Percentiles rank a stretch among this genome's conserved stretches.
Evolutionary conservation across 2,888 invertebrate genomes (phyloP).

Genomic region (Ophonus ardosiacus): DNA sequence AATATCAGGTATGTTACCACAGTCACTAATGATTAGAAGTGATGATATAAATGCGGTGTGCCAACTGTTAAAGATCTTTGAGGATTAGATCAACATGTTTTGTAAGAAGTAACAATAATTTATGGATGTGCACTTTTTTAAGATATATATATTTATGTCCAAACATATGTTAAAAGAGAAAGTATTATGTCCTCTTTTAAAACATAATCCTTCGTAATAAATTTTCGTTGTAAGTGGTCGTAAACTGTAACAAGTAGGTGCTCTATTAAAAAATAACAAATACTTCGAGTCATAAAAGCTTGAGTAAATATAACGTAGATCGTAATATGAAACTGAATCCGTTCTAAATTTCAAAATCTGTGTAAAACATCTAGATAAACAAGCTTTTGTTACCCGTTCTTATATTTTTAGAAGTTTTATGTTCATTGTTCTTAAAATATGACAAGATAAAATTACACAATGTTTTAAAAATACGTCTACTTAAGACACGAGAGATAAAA

Average conservation of each 20-base stretch:
- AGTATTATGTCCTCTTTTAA: not conserved
- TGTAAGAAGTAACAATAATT: not conserved
- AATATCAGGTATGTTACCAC: too few relatives aligned
- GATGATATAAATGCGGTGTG: too few relatives aligned
- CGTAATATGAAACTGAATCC: constrained; percentile 28
- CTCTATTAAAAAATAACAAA: constrained; percentile 25
- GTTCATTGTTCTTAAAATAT: constrained; percentile 41
- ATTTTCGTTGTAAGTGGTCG: not conserved
- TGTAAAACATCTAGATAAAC: constrained; percentile 27
- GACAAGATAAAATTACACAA: constrained; percentile 42
- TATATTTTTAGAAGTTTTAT: constrained; percentile 42
- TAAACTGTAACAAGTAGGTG: constrained; percentile 1
- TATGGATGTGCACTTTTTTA: not conserved
- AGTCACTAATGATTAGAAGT: too few relatives aligned
- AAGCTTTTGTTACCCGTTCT: constrained; percentile 5
- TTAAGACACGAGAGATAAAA: constrained; percentile 25
- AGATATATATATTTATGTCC: not conserved
- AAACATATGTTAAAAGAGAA: not conserved
- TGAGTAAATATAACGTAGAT: not conserved
- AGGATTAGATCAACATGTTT: not conserved
- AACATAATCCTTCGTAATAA: not conserved
- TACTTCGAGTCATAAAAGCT: constrained; percentile 7
- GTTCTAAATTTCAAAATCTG: constrained; percentile 24
- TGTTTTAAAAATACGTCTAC: constrained; percentile 22
- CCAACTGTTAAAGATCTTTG: too few relatives aligned